Conservation (phyloP, 1,140 invertebrate genomes). For the Caligus rogercresseyi region DNA sequence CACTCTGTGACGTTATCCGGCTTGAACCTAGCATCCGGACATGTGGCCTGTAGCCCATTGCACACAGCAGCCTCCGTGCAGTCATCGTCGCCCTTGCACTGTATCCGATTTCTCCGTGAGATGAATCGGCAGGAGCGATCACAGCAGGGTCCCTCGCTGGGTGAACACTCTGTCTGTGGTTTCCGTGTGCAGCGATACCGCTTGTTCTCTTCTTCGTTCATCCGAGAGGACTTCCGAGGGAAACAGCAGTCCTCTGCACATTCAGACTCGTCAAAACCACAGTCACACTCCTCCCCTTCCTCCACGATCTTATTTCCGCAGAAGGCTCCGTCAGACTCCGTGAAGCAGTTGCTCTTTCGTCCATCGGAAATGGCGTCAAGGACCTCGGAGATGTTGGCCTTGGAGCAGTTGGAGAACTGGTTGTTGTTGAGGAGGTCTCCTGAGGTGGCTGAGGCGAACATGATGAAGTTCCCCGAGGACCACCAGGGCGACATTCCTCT, state of each 20-base stretch:
- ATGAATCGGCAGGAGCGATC: constrained; percentile 62
- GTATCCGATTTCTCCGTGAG: constrained; percentile 26
- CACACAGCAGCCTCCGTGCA: constrained; percentile 70
- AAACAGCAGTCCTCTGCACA: constrained; percentile 88
- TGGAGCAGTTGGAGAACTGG: constrained; percentile 78
- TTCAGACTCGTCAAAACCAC: constrained; percentile 83
- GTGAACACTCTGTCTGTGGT: constrained; percentile 67
- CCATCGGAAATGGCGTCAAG: constrained; percentile 74
- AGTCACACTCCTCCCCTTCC: constrained; percentile 93
- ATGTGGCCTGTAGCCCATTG: constrained; percentile 62
- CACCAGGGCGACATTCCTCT: constrained; percentile 69
- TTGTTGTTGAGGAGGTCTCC: constrained; percentile 86
- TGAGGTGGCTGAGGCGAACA: constrained; percentile 89
- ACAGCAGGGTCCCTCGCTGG: constrained; percentile 92
- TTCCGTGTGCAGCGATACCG: constrained; percentile 56
- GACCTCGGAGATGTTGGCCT: constrained; percentile 85
- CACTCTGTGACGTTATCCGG: constrained; percentile 57
- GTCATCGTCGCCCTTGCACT: constrained; percentile 65
- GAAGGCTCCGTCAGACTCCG: constrained; percentile 76
- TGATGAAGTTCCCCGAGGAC: constrained; percentile 75
- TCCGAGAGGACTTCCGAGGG: constrained; percentile 47
- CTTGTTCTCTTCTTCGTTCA: constrained; percentile 40
- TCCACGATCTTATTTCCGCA: constrained; percentile 99
- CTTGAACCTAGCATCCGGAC: constrained; percentile 56
- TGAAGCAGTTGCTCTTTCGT: constrained; percentile 88